Evolutionary conservation across 2,113 vertebrate genomes (phyloP).

Genomic region (Cettia cetti): DNA sequence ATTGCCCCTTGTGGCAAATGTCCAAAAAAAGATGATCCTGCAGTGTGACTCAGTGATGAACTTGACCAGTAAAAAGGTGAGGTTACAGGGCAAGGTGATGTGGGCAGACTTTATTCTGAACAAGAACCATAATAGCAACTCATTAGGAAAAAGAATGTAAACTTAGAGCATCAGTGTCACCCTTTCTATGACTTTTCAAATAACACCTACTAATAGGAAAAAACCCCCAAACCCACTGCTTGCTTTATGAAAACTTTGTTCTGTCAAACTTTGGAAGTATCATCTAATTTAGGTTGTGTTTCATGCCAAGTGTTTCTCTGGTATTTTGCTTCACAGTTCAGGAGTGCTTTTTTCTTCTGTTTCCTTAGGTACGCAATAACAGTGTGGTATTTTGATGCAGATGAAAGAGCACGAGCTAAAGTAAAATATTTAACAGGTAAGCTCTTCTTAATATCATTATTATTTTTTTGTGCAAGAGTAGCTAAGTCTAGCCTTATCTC

Average conservation of each 20-base stretch:
- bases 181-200: not conserved
- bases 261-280: not conserved
- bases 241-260: not conserved
- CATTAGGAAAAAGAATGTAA: not conserved
- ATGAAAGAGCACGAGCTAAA: slow-evolving; percentile 95
- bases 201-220: not conserved
- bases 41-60: not conserved
- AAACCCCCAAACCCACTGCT: accelerated
- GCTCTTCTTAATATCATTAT: not conserved
- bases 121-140: not conserved
- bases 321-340: not conserved
- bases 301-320: not conserved
- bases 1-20: not conserved
- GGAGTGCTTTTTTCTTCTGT: not conserved
- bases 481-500: not conserved
- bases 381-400: slow-evolving; percentile 98
- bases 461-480: not conserved
- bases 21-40: not conserved
- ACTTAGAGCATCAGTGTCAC: not conserved
- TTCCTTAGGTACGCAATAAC: slow-evolving; percentile 95
- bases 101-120: not conserved
- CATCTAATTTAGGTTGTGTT: not conserved
- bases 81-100: not conserved
- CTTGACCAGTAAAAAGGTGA: not conserved
- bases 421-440: slow-evolving; percentile 96